Base-by-base conservation (phyloP, 2,113 vertebrate genomes). In the Limnothrissa miodon region DNA sequence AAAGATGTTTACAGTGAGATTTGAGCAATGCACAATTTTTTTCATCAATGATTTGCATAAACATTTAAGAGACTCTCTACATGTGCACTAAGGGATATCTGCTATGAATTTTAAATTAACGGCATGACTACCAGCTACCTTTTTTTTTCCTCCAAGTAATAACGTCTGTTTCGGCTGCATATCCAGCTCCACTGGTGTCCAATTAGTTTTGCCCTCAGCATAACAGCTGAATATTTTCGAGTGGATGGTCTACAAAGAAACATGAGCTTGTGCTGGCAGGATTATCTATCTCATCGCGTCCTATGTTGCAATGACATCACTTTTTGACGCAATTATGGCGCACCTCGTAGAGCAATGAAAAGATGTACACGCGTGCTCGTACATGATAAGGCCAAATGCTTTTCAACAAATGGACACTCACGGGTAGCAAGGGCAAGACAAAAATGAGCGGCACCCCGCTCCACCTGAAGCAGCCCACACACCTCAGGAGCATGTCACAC, bases 181-280 rank as follows among this genome's bases (percentile, higher is more conserved):
- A 74, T 74, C 66, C 66, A 39, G 5, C 0, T 36, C 66, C 66
- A 15, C 66, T 33, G 36, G 66, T 74, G 66, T 13, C 66, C 66
- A 74, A 74, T 74, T 74, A 74, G 66, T 15, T 74, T 74, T 66
- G 23, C 59, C 59, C 59, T 66, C 59, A 29, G 29, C 29, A 33
- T 17, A 74, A 36, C 66, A 74, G 66, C 66, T 74, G 29, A 74
- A 74, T 74, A 74, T 33, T 39, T 74, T 33, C 5, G 4, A 70
- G 62, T 36, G n/a, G 62, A 70, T 33, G 62, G 29, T 70, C 66
- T 74, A 36, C 66, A 36, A 5, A 36, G 33, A 39, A 56, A 56
- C 42, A 25, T 74, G 66, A 15, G 36, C 13, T 2, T 66, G 25
- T 33, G 66, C 66, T 74, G 11, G 8, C 29, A 70, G 62, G 25